These are phyloP conservation scores for Choristoneura rosaceana DNA, from an alignment of 2,888 invertebrate species.

Conservation along the genomic window DNA sequence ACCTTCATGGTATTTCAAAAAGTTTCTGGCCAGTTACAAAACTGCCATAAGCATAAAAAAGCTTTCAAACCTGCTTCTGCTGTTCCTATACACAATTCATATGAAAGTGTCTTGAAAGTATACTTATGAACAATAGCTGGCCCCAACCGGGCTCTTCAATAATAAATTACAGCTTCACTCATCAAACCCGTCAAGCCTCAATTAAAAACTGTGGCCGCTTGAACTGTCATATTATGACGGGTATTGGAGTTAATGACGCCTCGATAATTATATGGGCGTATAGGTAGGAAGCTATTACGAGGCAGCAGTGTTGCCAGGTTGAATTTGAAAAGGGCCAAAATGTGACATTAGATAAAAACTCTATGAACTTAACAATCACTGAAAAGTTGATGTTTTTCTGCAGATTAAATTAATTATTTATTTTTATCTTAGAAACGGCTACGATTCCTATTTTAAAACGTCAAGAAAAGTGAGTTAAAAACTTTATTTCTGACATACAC, in stretches of 20 bases:
- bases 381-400: too few species aligned
- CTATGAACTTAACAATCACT: too few species aligned
- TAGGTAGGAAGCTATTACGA: constrained; percentile 55
- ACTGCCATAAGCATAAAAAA: background rate
- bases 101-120: background rate
- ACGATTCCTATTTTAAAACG: too few species aligned
- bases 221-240: constrained; percentile 23
- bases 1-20: background rate
- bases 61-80: background rate
- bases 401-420: too few species aligned
- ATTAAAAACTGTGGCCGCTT: constrained; percentile 7
- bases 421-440: too few species aligned
- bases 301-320: constrained; percentile 32
- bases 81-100: background rate
- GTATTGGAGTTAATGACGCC: constrained; percentile 16
- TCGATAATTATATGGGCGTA: constrained; percentile 35
- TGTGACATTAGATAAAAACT: too few species aligned
- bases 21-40: background rate
- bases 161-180: background rate
- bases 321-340: too few species aligned
- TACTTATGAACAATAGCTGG: background rate
- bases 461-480: too few species aligned
- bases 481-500: too few species aligned
- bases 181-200: background rate
- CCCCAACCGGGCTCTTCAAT: background rate